phyloP scores from a whole-genome alignment of 2,888 invertebrate genomes.

The Tachina grossa region DNA sequence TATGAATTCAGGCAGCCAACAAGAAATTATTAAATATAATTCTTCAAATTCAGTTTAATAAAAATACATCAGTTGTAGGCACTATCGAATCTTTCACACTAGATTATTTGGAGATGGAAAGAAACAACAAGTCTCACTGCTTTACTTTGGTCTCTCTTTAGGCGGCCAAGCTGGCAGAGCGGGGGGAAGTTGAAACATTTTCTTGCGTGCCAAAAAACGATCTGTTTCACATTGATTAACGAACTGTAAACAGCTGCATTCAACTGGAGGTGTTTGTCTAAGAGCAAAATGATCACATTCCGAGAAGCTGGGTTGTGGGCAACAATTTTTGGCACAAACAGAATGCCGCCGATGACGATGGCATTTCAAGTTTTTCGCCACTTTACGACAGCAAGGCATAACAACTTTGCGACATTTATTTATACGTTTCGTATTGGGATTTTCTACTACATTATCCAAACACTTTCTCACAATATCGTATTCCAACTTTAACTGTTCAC shows the following conservation, averaged over 20 bases:
- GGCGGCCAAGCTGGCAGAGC: conserved; percentile 51
- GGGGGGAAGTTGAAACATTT: conserved; percentile 20
- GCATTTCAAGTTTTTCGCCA: conserved; percentile 12
- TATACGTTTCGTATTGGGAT: background rate
- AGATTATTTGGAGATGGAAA: background rate
- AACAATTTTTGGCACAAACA: conserved; percentile 28
- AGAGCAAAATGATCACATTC: conserved; percentile 19
- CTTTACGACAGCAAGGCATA: conserved; percentile 50
- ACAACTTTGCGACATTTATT: conserved; percentile 40
- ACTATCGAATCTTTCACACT: no score
- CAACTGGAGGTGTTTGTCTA: background rate
- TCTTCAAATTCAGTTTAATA: no score
- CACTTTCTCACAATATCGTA: conserved; percentile 22
- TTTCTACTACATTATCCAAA: background rate
- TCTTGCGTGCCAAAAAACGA: conserved; percentile 4
- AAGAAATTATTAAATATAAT: no score
- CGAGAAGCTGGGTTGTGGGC: conserved; percentile 54
- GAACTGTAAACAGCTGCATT: conserved; percentile 29
- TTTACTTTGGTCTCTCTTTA: conserved; percentile 45
- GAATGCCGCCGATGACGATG: background rate
- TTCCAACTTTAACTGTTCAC: conserved; percentile 28
- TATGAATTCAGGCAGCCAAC: no score
- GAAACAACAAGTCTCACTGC: background rate
- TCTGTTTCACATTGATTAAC: conserved; percentile 7
- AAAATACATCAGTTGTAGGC: no score